phyloP scores from a whole-genome alignment of 2,113 vertebrate species.

The Antigone vipio region DNA sequence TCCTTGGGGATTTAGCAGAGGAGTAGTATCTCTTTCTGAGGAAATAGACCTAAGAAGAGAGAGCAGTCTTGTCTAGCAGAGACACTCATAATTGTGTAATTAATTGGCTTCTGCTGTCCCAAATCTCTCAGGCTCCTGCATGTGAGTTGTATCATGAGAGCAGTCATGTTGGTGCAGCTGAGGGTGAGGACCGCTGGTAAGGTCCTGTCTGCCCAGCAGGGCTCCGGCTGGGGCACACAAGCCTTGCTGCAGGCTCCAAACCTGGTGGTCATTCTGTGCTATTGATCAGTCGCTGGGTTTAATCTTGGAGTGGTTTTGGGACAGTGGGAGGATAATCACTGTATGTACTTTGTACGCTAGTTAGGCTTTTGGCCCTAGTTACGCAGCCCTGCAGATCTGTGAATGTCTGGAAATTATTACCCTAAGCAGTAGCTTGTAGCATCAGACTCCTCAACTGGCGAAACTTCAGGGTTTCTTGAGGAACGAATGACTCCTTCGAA shows the following conservation, averaged over 20 bases:
- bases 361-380: neutral
- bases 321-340: neutral
- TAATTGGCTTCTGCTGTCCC: neutral
- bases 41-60: neutral
- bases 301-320: neutral
- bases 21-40: neutral
- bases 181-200: neutral
- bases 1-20: fast-evolving
- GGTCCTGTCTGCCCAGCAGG: neutral
- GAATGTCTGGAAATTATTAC: neutral
- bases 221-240: neutral
- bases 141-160: fast-evolving
- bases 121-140: fast-evolving
- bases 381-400: neutral
- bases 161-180: fast-evolving
- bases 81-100: neutral
- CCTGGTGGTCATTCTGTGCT: neutral
- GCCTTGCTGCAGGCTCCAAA: neutral
- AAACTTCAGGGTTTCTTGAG: neutral
- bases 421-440: neutral
- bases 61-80: neutral
- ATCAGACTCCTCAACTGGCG: neutral
- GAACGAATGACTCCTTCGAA: neutral
- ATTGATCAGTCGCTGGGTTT: neutral
- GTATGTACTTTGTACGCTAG: neutral